Base-by-base conservation (phyloP, 2,113 vertebrate species). In the Ariopsis seemanni region DNA sequence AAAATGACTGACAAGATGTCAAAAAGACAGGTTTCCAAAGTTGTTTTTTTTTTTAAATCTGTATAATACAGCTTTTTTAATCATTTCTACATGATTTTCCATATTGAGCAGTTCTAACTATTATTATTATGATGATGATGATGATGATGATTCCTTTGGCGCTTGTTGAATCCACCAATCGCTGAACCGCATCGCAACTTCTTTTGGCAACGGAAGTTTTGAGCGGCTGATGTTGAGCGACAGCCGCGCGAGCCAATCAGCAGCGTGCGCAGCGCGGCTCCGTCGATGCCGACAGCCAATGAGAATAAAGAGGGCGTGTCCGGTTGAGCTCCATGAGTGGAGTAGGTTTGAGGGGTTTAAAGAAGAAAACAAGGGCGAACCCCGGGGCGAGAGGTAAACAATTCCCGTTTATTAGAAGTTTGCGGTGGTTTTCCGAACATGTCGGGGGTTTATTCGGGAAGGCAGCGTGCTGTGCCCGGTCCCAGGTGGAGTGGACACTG, bases 131-230 rank as follows among this genome's bases (percentile, higher is more conserved):
- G 0, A 53, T 27, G 17, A 14, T 15, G 0, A 30, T 17, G 0
- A 34, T 71, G 1, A 5, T 17, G 17, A 15, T 14, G 7, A 17
- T 25, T 52, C 42, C n/a, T 58, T 17, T 82, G 81, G 75, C 85
- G 72, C 30, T 58, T 71, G 72, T 63, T 69, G 52, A 87, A 65
- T 82, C 62, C 42, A 80, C 89, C 89, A 91, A 87, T 90, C 88
- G 14, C 50, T 42, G 58, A n/a, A 18, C 11, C 7, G 42, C 22
- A 72, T 85, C 82, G 71, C 71, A 53, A 92, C 94, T 94, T 94
- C 92, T 93, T 95, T 94, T 93, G 93, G 93, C 93, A 93, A 94
- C 93, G 93, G 95, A 95, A 94, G 94, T 94, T 94, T 94, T 93
- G 85, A 92, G 90, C 91, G 93, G 93, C 94, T 93, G 82, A 80